phyloP scores from a whole-genome alignment of 1,140 invertebrate species.

The Microplitis mediator region DNA sequence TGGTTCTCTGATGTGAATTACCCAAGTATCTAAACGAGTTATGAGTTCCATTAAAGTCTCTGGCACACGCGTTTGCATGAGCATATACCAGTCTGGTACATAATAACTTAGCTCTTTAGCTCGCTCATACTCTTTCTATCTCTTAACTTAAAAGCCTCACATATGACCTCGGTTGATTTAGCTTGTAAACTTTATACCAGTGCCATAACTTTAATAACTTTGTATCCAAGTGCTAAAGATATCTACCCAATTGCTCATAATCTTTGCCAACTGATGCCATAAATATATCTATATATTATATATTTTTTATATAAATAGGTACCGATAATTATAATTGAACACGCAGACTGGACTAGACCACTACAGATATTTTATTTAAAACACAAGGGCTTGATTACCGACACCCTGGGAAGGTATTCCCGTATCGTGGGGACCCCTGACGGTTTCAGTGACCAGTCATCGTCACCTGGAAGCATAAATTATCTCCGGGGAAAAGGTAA shows the following conservation, averaged over 20 bases:
- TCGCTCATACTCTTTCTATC: neutral
- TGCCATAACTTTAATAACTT: conserved; percentile 1
- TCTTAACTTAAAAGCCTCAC: neutral
- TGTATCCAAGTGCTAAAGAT: neutral
- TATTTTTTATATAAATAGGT: too few species aligned
- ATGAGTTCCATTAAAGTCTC: conserved; percentile 20
- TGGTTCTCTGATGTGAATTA: conserved; percentile 1
- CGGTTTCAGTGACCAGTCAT: neutral
- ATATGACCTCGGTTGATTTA: conserved; percentile 5
- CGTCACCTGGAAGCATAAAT: neutral
- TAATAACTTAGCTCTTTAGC: conserved; percentile 3
- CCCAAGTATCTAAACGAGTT: conserved; percentile 14
- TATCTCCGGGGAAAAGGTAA: neutral
- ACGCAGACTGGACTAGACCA: neutral
- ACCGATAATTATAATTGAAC: neutral
- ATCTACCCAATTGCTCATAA: neutral
- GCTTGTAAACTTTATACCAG: neutral
- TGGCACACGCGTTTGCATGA: neutral
- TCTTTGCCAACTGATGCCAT: too few species aligned
- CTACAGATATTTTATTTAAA: too few species aligned
- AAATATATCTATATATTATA: too few species aligned
- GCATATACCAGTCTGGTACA: neutral
- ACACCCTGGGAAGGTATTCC: neutral
- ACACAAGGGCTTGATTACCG: conserved; percentile 6
- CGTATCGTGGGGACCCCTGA: conserved; percentile 11